These are phyloP conservation scores for Vimba vimba DNA, from an alignment of 2,113 vertebrate species.

Conservation along the genomic window DNA sequence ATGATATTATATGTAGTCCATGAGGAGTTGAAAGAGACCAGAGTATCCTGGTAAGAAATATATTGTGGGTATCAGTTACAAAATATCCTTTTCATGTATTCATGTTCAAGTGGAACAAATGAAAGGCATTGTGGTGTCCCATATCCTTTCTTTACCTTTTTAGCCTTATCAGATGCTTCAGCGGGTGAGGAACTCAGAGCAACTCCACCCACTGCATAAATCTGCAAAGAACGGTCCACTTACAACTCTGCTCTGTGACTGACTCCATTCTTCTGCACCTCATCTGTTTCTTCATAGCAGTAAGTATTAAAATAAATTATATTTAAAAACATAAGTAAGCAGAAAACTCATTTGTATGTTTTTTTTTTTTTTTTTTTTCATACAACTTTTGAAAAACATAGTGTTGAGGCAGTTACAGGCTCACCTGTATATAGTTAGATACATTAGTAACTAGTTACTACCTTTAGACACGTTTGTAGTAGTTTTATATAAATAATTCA, in stretches of 20 bases:
- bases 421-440: neutral
- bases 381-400: neutral
- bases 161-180: constrained; percentile 49
- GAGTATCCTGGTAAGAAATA: constrained; percentile 53
- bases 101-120: neutral
- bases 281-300: constrained; percentile 26
- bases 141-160: neutral
- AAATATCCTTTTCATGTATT: neutral
- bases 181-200: constrained; percentile 44
- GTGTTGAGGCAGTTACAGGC: neutral
- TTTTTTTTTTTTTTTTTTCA: neutral
- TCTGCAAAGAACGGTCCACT: constrained; percentile 35
- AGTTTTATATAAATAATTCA: neutral
- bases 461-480: neutral
- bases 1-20: constrained; percentile 36
- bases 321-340: neutral
- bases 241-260: neutral
- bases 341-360: neutral
- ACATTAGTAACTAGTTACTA: neutral
- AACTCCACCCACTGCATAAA: constrained; percentile 39
- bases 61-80: constrained; percentile 30
- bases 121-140: neutral
- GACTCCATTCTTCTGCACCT: neutral
- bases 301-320: constrained; percentile 31
- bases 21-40: constrained; percentile 60